These are phyloP conservation scores for Corythornis vintsioides DNA, from an alignment of 2,113 vertebrate genomes.

Conservation along the genomic window DNA sequence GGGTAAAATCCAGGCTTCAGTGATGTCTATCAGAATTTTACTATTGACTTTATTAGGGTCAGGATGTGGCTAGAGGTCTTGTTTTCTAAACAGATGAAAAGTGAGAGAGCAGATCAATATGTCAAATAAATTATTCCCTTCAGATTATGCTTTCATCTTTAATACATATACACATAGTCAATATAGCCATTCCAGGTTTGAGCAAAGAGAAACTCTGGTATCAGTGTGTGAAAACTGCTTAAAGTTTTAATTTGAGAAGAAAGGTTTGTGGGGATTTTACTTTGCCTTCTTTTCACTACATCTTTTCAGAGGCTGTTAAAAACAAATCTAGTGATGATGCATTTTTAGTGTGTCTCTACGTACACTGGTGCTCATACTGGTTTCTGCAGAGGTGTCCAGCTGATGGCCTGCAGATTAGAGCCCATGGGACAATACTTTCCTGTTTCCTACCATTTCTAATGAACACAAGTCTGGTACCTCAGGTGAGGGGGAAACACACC, in stretches of 20 bases:
- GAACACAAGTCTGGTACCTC: neutral
- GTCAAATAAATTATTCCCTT: neutral
- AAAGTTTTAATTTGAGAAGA: neutral
- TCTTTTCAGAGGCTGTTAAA: neutral
- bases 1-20: neutral
- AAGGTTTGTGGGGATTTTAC: neutral
- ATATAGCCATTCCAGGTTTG: neutral
- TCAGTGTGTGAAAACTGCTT: neutral
- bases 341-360: neutral
- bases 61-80: neutral
- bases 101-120: neutral
- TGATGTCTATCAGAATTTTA: neutral
- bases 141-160: neutral
- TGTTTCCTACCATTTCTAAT: neutral
- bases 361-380: rapidly evolving
- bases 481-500: neutral
- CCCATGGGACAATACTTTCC: neutral
- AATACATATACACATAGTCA: neutral
- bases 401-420: neutral
- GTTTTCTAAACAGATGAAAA: neutral
- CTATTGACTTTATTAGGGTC: neutral
- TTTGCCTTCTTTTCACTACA: neutral
- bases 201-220: neutral
- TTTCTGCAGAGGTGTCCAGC: neutral
- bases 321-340: neutral